These are phyloP conservation scores for Antennarius maculatus DNA, from an alignment of 2,797 vertebrate genomes.

Conservation along the genomic window DNA sequence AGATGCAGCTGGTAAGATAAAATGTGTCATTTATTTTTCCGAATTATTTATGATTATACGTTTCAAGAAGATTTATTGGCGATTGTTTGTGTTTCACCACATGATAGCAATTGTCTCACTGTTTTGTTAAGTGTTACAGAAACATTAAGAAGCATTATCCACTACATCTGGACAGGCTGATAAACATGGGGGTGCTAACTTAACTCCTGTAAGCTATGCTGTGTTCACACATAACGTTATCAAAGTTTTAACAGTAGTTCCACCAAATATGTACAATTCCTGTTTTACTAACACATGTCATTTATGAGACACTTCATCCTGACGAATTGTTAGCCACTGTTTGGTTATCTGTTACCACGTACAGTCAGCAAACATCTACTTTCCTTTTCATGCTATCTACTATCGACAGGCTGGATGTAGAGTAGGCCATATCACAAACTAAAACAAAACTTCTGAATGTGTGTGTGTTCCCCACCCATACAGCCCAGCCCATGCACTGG, in stretches of 20 bases:
- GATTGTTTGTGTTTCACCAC: neutral
- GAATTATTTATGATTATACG: neutral
- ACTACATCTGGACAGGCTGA: constrained; percentile 44
- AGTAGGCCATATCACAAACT: constrained; percentile 5
- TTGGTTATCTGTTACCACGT: neutral
- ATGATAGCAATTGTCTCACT: neutral
- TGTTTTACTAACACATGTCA: too few relatives aligned
- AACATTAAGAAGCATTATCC: neutral
- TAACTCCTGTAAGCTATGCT: constrained; percentile 4
- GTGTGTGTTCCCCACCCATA: constrained; percentile 10
- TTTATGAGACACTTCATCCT: too few relatives aligned
- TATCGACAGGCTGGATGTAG: constrained; percentile 9
- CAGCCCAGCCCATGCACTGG: constrained; percentile 82
- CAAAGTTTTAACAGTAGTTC: neutral
- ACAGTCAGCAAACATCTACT: neutral
- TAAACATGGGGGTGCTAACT: constrained; percentile 35
- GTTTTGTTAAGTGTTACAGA: neutral
- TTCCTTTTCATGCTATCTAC: constrained; percentile 9
- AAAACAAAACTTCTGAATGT: constrained; percentile 27
- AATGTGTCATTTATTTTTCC: constrained; percentile 1
- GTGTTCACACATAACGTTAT: neutral
- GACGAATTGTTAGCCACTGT: too few relatives aligned
- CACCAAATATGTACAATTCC: neutral
- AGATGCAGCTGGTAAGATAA: constrained; percentile 79
- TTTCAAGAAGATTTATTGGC: too few relatives aligned